Conservation (phyloP, 2,797 vertebrate species). For the Denticeps clupeoides region DNA sequence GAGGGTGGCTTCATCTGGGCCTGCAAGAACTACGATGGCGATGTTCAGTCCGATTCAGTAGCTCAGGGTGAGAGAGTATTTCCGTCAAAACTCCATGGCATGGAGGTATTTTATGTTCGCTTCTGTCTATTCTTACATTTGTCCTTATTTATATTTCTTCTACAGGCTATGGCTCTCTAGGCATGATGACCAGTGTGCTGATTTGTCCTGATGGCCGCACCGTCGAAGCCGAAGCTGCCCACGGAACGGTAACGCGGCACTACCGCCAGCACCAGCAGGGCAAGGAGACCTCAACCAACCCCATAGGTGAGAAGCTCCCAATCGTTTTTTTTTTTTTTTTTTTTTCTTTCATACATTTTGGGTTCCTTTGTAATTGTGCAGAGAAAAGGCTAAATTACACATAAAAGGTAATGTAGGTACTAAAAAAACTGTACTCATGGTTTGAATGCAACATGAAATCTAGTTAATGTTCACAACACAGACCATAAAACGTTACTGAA, state of each 20-base stretch:
- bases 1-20: constrained; percentile 98
- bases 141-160: background rate
- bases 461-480: no score
- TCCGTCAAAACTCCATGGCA: no score
- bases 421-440: no score
- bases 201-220: constrained; percentile 92
- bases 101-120: background rate
- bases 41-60: constrained; percentile 94
- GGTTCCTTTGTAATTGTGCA: no score
- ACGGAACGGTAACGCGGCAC: constrained; percentile 92
- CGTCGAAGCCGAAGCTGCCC: constrained; percentile 92
- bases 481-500: no score
- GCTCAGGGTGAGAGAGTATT: constrained; percentile 72
- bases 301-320: constrained; percentile 68
- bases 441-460: no score
- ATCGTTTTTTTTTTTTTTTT: no score
- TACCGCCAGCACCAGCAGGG: constrained; percentile 91
- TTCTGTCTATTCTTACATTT: background rate
- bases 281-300: constrained; percentile 95
- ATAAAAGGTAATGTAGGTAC: no score
- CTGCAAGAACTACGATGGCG: constrained; percentile 97
- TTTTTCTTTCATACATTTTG: no score
- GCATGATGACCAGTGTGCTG: constrained; percentile 97
- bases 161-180: constrained; percentile 93
- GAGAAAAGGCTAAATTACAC: no score